Evolutionary conservation across 2,113 vertebrate species (phyloP).

Genomic region (Poeciliopsis occidentalis): DNA sequence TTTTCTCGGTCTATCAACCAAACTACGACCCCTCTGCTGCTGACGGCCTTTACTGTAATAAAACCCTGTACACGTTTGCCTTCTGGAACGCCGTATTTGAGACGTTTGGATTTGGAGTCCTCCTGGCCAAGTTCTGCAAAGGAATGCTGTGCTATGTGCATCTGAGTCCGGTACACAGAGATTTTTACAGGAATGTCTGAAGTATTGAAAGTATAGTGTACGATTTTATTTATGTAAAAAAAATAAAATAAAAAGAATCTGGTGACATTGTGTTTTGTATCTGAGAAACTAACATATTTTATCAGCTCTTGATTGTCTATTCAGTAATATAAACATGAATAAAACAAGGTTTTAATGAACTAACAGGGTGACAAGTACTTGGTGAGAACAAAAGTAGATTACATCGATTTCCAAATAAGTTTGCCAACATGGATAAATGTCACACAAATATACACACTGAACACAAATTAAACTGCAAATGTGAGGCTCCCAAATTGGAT

Average conservation of each 20-base stretch:
- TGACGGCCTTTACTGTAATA: constrained; percentile 60
- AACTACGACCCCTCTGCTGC: constrained; percentile 57
- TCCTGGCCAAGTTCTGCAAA: neutral
- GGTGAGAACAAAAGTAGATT: no score
- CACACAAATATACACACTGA: no score
- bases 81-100: constrained; percentile 53
- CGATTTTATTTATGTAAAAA: neutral
- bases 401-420: no score
- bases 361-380: no score
- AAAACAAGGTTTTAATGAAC: neutral
- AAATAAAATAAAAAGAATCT: neutral
- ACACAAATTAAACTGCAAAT: no score
- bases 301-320: neutral
- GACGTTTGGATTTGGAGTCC: accelerated
- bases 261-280: neutral
- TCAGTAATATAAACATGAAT: neutral
- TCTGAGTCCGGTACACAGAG: neutral
- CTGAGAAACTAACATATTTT: neutral
- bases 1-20: constrained; percentile 70
- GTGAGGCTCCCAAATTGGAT: no score
- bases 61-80: constrained; percentile 69
- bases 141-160: constrained; percentile 9
- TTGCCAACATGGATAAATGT: no score
- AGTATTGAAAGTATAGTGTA: neutral
- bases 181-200: constrained; percentile 9